These are phyloP conservation scores for Sceliomorpha sp. DNA, from an alignment of 2,888 invertebrate species.

Conservation along the genomic window DNA sequence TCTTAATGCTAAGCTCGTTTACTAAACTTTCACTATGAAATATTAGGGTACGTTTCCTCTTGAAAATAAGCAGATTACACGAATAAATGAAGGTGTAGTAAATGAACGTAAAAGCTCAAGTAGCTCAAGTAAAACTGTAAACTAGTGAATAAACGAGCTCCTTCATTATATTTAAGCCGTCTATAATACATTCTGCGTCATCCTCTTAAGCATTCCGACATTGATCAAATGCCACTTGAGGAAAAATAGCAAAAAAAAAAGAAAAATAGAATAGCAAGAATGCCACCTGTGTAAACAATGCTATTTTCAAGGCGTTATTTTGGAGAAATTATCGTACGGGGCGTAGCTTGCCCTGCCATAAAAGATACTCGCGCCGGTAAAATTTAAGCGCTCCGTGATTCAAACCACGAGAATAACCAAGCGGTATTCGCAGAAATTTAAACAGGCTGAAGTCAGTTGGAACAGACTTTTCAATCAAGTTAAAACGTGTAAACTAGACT, in stretches of 20 bases:
- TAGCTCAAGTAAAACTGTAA: conserved; percentile 22
- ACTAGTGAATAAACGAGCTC: conserved; percentile 36
- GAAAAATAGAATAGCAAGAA: too few species aligned
- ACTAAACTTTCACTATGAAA: conserved; percentile 13
- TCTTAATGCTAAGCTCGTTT: too few species aligned
- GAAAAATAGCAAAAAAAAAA: too few species aligned
- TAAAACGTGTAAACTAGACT: conserved; percentile 30
- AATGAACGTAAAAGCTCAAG: conserved; percentile 37
- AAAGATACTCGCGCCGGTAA: too few species aligned
- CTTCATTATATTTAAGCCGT: conserved; percentile 44
- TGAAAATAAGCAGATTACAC: conserved; percentile 41
- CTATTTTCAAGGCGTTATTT: too few species aligned
- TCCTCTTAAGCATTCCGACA: conserved; percentile 28
- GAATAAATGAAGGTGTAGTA: conserved; percentile 35
- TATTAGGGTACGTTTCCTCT: conserved; percentile 14
- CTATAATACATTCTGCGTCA: conserved; percentile 32
- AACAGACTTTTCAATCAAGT: conserved; percentile 41
- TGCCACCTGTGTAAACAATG: not conserved
- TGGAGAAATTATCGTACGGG: too few species aligned
- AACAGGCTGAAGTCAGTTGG: conserved; percentile 9
- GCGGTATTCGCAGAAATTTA: too few species aligned
- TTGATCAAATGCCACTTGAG: too few species aligned
- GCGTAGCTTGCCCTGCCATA: too few species aligned
- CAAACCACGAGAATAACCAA: too few species aligned
- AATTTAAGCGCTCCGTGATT: too few species aligned